A percentile compares a stretch with the other conserved stretches of the same genome.
Evolutionary conservation across 2,797 vertebrate species (phyloP).

Genomic region (Phaenicophaeus curvirostris): DNA sequence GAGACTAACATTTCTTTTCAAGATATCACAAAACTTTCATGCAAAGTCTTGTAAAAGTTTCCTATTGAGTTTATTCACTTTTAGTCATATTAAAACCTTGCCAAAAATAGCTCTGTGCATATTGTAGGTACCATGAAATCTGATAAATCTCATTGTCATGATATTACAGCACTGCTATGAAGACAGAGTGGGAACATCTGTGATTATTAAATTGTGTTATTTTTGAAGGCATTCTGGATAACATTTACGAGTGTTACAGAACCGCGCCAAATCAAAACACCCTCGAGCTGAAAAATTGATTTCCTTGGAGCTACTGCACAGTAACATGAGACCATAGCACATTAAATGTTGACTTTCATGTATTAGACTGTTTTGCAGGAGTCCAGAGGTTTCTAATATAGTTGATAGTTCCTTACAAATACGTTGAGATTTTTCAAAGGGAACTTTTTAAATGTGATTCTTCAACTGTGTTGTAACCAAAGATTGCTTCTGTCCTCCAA

Average conservation of each 20-base stretch:
- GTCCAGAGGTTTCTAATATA: conserved; percentile 14
- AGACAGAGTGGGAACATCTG: conserved; percentile 60
- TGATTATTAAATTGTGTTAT: conserved; percentile 65
- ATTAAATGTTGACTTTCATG: conserved; percentile 51
- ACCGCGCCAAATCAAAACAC: conserved; percentile 33
- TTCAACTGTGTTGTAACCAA: background rate
- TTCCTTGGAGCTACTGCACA: conserved; percentile 30
- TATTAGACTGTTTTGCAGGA: background rate
- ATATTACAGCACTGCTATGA: conserved; percentile 48
- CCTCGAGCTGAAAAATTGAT: conserved; percentile 60
- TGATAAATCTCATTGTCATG: conserved; percentile 63
- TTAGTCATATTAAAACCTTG: background rate
- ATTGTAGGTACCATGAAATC: conserved; percentile 43
- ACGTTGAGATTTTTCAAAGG: background rate
- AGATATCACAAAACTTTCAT: background rate
- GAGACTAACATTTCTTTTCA: background rate
- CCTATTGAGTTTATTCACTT: conserved; percentile 4
- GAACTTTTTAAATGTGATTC: background rate
- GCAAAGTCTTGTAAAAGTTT: conserved; percentile 10
- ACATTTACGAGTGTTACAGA: conserved; percentile 40
- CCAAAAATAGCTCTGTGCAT: conserved; percentile 17
- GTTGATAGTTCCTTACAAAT: background rate
- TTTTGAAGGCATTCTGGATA: conserved; percentile 57
- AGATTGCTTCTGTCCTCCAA: background rate
- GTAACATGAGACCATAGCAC: conserved; percentile 3